A percentile compares a stretch with the other conserved stretches of the same genome.
Evolutionary conservation across 2,888 invertebrate species (phyloP).

Genomic region (Mimachlamys varia): DNA sequence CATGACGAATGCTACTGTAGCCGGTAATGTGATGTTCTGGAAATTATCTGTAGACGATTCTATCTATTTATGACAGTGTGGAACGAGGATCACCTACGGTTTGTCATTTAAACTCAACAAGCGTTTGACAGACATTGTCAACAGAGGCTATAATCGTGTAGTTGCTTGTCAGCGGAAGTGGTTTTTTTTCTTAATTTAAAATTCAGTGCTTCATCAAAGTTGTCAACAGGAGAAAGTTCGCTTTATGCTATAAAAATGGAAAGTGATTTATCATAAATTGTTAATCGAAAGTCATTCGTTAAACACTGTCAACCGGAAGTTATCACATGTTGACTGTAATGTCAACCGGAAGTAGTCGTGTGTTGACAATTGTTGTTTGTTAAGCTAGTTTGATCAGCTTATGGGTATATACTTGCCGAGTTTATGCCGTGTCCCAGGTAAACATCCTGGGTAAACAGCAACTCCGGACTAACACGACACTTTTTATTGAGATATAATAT

Average conservation of each 20-base stretch:
- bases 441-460: neutral
- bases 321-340: neutral
- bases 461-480: slow-evolving; percentile 6
- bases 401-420: neutral
- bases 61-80: neutral
- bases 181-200: no score
- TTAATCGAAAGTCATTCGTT: neutral
- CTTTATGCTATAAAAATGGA: neutral
- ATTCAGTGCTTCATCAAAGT: neutral
- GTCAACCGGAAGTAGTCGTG: neutral
- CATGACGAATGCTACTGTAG: neutral
- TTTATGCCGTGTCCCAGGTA: neutral
- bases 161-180: neutral
- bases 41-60: neutral
- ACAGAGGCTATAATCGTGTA: neutral
- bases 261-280: neutral
- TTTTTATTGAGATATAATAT: slow-evolving; percentile 4
- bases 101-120: neutral
- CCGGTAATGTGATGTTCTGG: neutral
- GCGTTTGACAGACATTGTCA: neutral
- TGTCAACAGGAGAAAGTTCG: neutral
- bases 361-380: neutral
- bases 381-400: neutral
- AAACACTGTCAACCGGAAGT: neutral
- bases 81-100: neutral